Percentiles rank a stretch among this genome's conserved stretches.
phyloP scores from a whole-genome alignment of 1,140 invertebrate species.

The Belonocnema kinseyi region DNA sequence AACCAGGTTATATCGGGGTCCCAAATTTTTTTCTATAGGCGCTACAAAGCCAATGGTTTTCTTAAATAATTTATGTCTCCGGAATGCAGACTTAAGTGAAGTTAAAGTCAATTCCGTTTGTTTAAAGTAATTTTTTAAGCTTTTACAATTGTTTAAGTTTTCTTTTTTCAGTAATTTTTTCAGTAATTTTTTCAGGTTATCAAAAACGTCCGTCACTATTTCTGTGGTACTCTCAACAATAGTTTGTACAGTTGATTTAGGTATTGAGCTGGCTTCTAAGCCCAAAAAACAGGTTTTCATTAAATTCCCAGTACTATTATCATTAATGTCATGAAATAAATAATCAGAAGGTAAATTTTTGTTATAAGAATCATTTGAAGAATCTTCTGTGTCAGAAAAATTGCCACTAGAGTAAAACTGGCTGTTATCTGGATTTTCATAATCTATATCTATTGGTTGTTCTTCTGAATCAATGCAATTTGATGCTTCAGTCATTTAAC shows the following conservation, averaged over 20 bases:
- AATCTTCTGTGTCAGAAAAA: neutral
- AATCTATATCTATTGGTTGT: neutral
- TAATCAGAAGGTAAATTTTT: neutral
- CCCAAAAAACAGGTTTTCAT: neutral
- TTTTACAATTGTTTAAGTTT: neutral
- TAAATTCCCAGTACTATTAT: neutral
- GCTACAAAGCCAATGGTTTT: constrained; percentile 27
- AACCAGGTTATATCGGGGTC: constrained; percentile 26
- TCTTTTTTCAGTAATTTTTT: neutral
- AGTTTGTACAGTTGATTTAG: neutral
- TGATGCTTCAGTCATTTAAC: neutral
- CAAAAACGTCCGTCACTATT: neutral
- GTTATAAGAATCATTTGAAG: neutral
- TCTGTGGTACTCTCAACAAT: too few relatives aligned
- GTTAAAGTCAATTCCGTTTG: neutral
- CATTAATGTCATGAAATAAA: neutral
- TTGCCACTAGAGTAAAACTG: neutral
- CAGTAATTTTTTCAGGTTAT: neutral
- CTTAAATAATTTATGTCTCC: neutral
- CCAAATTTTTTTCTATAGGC: constrained; percentile 33
- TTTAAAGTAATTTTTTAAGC: neutral
- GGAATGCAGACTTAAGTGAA: neutral
- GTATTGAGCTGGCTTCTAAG: neutral
- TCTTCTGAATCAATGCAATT: neutral
- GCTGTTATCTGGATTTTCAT: neutral